Evolutionary conservation across 2,113 vertebrate species (phyloP), one percentile per base, ranked within the genome.

Genomic region (Cryptoleucopteryx plumbea): DNA sequence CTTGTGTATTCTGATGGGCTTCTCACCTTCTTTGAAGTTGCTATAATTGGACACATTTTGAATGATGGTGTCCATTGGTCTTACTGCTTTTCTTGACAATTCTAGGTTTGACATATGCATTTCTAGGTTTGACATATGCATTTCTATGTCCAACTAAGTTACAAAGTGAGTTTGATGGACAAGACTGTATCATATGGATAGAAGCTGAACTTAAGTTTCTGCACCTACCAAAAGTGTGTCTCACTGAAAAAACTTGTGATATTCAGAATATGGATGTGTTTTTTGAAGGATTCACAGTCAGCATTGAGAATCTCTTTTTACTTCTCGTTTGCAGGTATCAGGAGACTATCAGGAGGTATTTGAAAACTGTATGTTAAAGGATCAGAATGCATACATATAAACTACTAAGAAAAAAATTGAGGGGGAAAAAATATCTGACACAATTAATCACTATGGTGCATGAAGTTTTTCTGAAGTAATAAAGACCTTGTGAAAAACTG

Each of bases 131-230:
- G 34, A 96, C 85, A 83, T 78, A 88, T 36, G 70, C 34, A 74
- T 97, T 95, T 93, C 65, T 82, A 82, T 43, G 53, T 32, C 83
- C 43, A 63, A 14, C 40, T 73, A 96, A 96, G 91, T 95, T 92
- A 75, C n/a, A 96, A 82, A 92, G 50, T 91, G 59, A 95, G 32
- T 53, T 45, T 93, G 71, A 83, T 47, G 83, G 55, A 81, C 10
- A 11, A 82, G 61, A 6, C 18, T n/a, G 38, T 79, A 19, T 62
- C 70, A 92, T 84, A 86, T 83, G 61, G 83, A 90, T 3, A n/a
- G 27, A 83, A n/a, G 32, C 14, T 27, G 50, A 88, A 67, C 21
- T 81, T 36, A 26, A 42, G 25, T 45, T 68, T 31, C 65, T 53
- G 9, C 31, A 75, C 25, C 11, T 27, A 80, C 16, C 10, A 31